Base-by-base conservation (phyloP, 2,113 vertebrate species). In the Procapra przewalskii region DNA sequence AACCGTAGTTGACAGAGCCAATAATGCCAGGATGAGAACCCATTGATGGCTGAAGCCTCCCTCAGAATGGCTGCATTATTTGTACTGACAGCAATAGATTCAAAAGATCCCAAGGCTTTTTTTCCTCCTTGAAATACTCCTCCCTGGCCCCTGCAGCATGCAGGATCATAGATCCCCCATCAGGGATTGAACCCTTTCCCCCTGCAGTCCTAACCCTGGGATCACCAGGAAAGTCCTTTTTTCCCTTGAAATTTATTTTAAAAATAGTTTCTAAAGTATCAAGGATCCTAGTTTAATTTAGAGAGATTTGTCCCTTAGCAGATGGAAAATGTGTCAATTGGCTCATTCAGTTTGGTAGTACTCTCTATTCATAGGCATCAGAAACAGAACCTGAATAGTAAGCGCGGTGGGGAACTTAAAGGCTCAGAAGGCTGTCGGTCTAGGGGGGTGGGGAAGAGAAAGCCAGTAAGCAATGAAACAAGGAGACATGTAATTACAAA, bases 401-500 rank as follows among this genome's bases (percentile, higher is more conserved):
- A 36, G 57, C 83, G 0, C 0, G 11, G 16, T 25, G 43, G 31
- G 43, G 83, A 80, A 62, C 40, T 29, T 79, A 85, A 55, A 5
- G 1, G 21, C 52, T 54, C 55, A 0, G 0, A 17, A 60, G 89
- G 48, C 50, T n/a, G 29, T 29, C 21, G 0, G 50, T 67, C 36
- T 27, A n/a, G 87, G 25, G 33, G 83, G 17, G 29, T 64, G 55
- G 75, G 85, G 36, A 71, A 48, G 14, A 79, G 67, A 86, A 86
- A 14, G 36, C 60, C 79, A 43, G 48, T 15, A 36, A 71, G 83
- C 97, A 97, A 96, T 96, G 80, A 75, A 89, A 45, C 93, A 77
- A 96, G 91, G 14, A 77, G 80, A 55, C 31, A 31, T 29, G 75
- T 96, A 95, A 98, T 98, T 88, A 94, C 82, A 94, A 96, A 96